These are phyloP conservation scores for Calephelis perditalis DNA, from an alignment of 2,888 invertebrate species.

Conservation along the genomic window DNA sequence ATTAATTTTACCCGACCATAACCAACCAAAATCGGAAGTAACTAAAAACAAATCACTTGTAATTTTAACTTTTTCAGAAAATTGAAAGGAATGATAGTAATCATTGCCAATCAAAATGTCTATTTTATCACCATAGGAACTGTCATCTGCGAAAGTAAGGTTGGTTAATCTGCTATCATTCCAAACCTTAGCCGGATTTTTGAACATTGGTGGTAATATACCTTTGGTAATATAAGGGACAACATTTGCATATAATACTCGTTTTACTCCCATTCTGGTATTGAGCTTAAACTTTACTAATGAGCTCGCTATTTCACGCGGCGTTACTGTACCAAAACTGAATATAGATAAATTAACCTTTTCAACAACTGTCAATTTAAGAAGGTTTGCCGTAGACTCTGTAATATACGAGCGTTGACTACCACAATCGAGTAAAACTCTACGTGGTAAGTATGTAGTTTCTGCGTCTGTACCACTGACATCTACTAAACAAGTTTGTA, in stretches of 20 bases:
- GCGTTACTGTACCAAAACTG: background rate
- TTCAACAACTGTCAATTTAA: background rate
- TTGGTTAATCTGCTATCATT: background rate
- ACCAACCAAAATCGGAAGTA: constrained; percentile 29
- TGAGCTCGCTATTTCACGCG: background rate
- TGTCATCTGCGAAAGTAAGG: too few species aligned
- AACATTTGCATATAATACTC: background rate
- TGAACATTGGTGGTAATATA: background rate
- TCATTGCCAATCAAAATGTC: too few species aligned
- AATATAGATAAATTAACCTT: background rate
- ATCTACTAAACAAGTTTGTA: constrained; percentile 12
- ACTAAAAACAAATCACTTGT: constrained; percentile 26
- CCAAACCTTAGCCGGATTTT: background rate
- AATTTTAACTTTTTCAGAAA: constrained; percentile 20
- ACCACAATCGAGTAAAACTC: background rate
- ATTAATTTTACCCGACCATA: constrained; percentile 21
- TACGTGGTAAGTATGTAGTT: background rate
- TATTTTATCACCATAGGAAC: too few species aligned
- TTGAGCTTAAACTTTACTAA: background rate
- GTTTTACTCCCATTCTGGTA: background rate
- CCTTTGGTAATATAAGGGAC: constrained; percentile 2
- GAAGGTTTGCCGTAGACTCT: background rate
- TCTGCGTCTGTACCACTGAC: background rate
- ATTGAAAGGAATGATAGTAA: constrained; percentile 17
- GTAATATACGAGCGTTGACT: constrained; percentile 14